Conservation (phyloP, 2,113 vertebrate species). For the Nothobranchius furzeri region DNA sequence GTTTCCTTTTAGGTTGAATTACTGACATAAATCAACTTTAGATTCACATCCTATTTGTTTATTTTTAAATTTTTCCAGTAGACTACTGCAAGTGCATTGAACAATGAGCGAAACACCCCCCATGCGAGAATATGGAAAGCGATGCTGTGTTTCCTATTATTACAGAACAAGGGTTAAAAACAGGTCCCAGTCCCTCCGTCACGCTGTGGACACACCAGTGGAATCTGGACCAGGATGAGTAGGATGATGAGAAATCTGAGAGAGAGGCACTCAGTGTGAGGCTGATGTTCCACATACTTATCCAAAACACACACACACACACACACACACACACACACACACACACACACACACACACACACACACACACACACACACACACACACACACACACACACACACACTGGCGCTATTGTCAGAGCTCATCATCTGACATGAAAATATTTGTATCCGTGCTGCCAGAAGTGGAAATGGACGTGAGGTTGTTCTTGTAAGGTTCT, state of each 20-base stretch:
- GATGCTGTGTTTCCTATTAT: slow-evolving; percentile 74
- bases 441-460: slow-evolving; percentile 54
- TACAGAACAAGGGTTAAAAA: slow-evolving; percentile 59
- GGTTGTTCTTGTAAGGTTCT: slow-evolving; percentile 36
- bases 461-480: slow-evolving; percentile 46
- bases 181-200: slow-evolving; percentile 4
- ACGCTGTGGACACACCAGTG: slow-evolving; percentile 45
- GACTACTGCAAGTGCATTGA: too few relatives aligned
- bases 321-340: not conserved
- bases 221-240: slow-evolving; percentile 56
- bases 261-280: slow-evolving; percentile 47
- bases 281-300: slow-evolving; percentile 39
- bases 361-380: slow-evolving; percentile 3
- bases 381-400: slow-evolving; percentile 11
- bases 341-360: slow-evolving; percentile 9
- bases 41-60: too few relatives aligned
- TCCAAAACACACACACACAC: slow-evolving; percentile 33
- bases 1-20: too few relatives aligned
- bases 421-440: slow-evolving; percentile 33
- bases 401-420: slow-evolving; percentile 32
- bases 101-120: too few relatives aligned
- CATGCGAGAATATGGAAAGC: slow-evolving; percentile 59
- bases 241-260: slow-evolving; percentile 72
- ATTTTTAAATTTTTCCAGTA: too few relatives aligned
- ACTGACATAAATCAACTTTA: too few relatives aligned